Evolutionary conservation across 2,113 vertebrate species (phyloP).

Genomic region (Tapirus terrestris): DNA sequence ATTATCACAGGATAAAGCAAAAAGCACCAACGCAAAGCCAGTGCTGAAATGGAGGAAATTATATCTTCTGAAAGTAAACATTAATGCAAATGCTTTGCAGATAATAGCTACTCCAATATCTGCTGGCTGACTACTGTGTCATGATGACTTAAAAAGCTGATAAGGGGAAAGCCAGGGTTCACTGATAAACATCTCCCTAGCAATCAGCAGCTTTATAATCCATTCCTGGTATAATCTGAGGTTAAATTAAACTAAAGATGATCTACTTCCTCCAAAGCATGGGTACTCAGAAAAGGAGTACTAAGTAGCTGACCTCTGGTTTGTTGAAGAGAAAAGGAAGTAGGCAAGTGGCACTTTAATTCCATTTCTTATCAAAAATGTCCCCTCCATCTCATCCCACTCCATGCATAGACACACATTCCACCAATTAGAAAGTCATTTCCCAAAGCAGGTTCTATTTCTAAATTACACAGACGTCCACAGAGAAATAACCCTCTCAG

Average conservation of each 20-base stretch:
- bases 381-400: not conserved
- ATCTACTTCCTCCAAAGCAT: not conserved
- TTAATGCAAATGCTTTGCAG: not conserved
- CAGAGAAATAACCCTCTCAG: not conserved
- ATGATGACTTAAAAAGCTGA: not conserved
- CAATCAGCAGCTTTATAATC: not conserved
- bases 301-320: not conserved
- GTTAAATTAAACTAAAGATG: not conserved
- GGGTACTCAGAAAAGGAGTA: not conserved
- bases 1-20: not conserved
- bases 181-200: not conserved
- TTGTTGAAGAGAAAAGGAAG: not conserved
- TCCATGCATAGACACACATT: not conserved
- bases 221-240: not conserved
- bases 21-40: not conserved
- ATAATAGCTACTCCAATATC: not conserved
- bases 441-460: not conserved
- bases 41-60: not conserved
- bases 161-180: not conserved
- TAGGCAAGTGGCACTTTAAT: not conserved
- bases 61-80: not conserved
- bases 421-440: not conserved
- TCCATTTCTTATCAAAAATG: not conserved
- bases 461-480: not conserved
- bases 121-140: not conserved